Evolutionary conservation across 1,140 invertebrate species (phyloP).

Genomic region (Drepana arcuata): DNA sequence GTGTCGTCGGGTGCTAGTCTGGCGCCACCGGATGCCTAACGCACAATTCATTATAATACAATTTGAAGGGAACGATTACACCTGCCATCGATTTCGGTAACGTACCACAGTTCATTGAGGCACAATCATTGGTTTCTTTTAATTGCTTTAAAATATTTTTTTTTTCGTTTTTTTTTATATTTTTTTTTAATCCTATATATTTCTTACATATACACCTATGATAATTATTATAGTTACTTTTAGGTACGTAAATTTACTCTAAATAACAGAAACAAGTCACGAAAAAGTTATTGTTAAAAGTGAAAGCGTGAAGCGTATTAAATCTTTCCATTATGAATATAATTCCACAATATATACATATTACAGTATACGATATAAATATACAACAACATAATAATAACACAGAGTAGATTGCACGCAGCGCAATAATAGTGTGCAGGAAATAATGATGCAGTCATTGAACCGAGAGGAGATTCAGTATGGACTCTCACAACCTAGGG

Average conservation of each 20-base stretch:
- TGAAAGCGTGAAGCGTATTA: slow-evolving; percentile 70
- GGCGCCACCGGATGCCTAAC: slow-evolving; percentile 30
- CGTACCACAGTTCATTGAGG: slow-evolving; percentile 72
- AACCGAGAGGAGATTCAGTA: slow-evolving; percentile 64
- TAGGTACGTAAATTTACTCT: slow-evolving; percentile 71
- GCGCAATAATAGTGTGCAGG: slow-evolving; percentile 59
- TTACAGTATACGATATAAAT: slow-evolving; percentile 61
- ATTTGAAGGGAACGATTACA: slow-evolving; percentile 49
- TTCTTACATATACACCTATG: slow-evolving; percentile 59
- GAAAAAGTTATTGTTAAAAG: slow-evolving; percentile 59
- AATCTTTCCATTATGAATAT: slow-evolving; percentile 61
- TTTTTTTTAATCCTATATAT: slow-evolving; percentile 37
- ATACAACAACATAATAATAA: slow-evolving; percentile 71
- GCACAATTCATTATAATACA: slow-evolving; percentile 50
- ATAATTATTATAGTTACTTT: slow-evolving; percentile 70
- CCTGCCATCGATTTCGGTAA: slow-evolving; percentile 66
- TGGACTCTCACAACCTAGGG: slow-evolving; percentile 49
- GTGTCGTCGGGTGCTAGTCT: slow-evolving; percentile 45
- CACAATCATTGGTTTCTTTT: slow-evolving; percentile 72
- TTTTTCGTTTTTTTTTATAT: slow-evolving; percentile 29
- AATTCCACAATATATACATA: slow-evolving; percentile 70
- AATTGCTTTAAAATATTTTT: slow-evolving; percentile 59
- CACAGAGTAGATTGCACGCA: slow-evolving; percentile 70
- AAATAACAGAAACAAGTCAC: slow-evolving; percentile 69
- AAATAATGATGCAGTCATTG: slow-evolving; percentile 59